Percentiles rank a stretch among this genome's conserved stretches.
Evolutionary conservation across 2,888 invertebrate genomes (phyloP).

Genomic region (Athetis lepigone): DNA sequence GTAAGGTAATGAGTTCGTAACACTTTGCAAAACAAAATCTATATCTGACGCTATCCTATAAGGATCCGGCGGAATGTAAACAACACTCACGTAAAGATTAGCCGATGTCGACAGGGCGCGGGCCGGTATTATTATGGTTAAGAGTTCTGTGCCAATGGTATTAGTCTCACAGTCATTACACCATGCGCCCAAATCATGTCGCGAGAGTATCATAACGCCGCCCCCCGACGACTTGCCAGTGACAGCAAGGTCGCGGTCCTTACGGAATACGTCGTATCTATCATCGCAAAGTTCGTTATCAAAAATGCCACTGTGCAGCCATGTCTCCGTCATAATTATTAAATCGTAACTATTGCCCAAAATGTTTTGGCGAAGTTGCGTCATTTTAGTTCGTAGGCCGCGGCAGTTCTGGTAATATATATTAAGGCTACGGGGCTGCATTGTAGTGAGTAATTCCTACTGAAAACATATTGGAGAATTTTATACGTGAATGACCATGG

Average conservation of each 20-base stretch:
- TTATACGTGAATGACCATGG: background rate
- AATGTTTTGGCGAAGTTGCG: slow-evolving; percentile 10
- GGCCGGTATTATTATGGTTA: slow-evolving; percentile 15
- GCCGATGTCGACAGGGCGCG: slow-evolving; percentile 11
- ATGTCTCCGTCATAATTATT: slow-evolving; percentile 26
- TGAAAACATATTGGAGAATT: background rate
- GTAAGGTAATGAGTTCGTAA: background rate
- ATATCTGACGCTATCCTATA: slow-evolving; percentile 16
- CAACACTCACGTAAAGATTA: too few relatives aligned
- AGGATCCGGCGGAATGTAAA: slow-evolving; percentile 22
- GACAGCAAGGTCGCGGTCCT: too few relatives aligned
- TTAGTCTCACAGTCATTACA: too few relatives aligned
- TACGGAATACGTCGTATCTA: too few relatives aligned
- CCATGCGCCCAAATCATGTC: too few relatives aligned
- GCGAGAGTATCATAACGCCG: too few relatives aligned
- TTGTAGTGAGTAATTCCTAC: background rate
- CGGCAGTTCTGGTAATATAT: slow-evolving; percentile 17
- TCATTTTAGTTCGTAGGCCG: slow-evolving; percentile 19
- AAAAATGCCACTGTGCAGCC: slow-evolving; percentile 10
- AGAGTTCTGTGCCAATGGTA: slow-evolving; percentile 9
- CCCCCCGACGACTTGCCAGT: too few relatives aligned
- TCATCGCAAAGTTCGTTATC: too few relatives aligned
- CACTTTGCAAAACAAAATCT: background rate
- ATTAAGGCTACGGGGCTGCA: slow-evolving; percentile 15
- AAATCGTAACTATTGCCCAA: slow-evolving; percentile 23